phyloP scores from a whole-genome alignment of 2,113 vertebrate genomes.

The Mesembrinibis cayennensis region DNA sequence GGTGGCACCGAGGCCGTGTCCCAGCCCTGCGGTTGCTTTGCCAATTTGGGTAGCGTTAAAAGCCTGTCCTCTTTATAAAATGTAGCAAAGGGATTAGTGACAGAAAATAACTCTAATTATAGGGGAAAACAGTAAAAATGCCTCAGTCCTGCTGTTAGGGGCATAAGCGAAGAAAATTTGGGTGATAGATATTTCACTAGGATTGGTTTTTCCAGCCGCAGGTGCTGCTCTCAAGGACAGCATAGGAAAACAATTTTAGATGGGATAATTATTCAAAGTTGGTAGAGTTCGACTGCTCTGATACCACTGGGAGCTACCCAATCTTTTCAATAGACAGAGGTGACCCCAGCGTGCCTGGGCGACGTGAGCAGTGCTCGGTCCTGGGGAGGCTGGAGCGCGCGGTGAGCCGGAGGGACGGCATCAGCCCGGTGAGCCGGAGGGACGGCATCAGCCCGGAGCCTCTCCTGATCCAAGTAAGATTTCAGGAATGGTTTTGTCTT shows the following conservation, averaged over 20 bases:
- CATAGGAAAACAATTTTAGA: background rate
- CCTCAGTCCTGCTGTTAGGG: background rate
- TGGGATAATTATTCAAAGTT: background rate
- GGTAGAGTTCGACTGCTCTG: background rate
- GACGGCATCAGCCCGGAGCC: background rate
- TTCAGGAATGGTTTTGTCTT: background rate
- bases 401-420: background rate
- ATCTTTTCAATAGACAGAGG: rapidly evolving
- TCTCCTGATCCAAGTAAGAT: rapidly evolving
- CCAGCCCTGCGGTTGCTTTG: rapidly evolving
- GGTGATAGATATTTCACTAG: background rate
- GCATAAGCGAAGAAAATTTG: background rate
- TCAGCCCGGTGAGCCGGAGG: rapidly evolving
- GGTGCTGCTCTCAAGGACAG: background rate
- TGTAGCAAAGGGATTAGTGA: rapidly evolving
- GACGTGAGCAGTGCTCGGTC: rapidly evolving
- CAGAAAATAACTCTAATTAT: rapidly evolving
- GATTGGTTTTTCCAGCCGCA: rapidly evolving
- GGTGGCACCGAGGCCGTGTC: rapidly evolving
- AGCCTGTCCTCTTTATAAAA: rapidly evolving
- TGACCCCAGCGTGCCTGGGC: too few relatives aligned
- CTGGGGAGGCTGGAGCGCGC: background rate
- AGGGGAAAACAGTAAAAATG: rapidly evolving
- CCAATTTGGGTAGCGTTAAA: rapidly evolving
- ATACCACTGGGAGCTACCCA: background rate